Conservation (phyloP, 2,113 vertebrate genomes). For the Ramphastos sulfuratus region DNA sequence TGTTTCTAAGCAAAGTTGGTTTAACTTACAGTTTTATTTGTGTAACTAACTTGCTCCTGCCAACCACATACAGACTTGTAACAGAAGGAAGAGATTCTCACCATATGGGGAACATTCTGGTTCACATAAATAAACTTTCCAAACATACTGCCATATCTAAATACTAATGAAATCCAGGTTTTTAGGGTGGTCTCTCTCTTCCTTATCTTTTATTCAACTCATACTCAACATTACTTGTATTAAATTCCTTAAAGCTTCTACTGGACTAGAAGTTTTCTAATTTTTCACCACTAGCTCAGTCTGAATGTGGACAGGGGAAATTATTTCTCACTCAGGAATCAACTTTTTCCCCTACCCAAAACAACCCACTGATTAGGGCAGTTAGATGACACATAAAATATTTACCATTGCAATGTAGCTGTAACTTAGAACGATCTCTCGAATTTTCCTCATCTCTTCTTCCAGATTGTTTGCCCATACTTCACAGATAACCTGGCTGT, state of each 20-base stretch:
- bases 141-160: not conserved
- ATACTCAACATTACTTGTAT: not conserved
- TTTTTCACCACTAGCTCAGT: not conserved
- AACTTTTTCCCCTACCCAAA: not conserved
- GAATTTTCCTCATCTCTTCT: conserved; percentile 97
- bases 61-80: not conserved
- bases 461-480: conserved; percentile 99
- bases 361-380: not conserved
- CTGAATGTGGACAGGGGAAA: not conserved
- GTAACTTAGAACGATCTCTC: conserved; percentile 95
- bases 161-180: not conserved
- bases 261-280: not conserved
- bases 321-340: not conserved
- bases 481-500: conserved; percentile 98
- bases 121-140: not conserved
- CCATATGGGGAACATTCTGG: not conserved
- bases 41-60: not conserved
- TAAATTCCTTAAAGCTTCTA: not conserved
- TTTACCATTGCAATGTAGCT: conserved; percentile 98
- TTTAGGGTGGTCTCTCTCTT: not conserved
- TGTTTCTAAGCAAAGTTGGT: not conserved
- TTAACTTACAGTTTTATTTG: not conserved
- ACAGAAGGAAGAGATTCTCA: not conserved
- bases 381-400: not conserved
- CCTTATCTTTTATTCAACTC: not conserved